Evolutionary conservation across 2,113 vertebrate species (phyloP).

Genomic region (Lota lota): DNA sequence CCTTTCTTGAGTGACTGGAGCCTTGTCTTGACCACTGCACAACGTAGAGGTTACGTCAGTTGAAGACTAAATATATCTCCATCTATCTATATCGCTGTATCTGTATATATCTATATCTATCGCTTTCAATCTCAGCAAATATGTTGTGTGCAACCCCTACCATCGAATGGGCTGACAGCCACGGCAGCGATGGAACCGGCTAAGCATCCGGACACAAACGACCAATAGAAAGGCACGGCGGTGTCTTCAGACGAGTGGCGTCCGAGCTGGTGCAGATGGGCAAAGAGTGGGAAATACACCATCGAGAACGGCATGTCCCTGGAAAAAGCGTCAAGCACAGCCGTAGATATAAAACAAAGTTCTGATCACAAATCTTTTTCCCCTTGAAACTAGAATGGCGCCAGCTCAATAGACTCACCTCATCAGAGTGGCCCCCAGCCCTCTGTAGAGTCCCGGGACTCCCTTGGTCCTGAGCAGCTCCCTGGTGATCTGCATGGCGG

Average conservation of each 20-base stretch:
- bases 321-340: background rate
- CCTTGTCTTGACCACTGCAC: constrained; percentile 79
- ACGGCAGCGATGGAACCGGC: constrained; percentile 72
- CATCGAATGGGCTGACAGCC: constrained; percentile 80
- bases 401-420: constrained; percentile 53
- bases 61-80: no score
- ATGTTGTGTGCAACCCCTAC: constrained; percentile 47
- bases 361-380: background rate
- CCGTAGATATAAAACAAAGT: background rate
- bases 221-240: constrained; percentile 77
- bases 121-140: no score
- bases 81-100: no score
- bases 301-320: constrained; percentile 83
- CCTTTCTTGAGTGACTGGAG: constrained; percentile 78
- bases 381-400: no score
- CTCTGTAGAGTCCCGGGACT: constrained; percentile 75
- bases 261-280: constrained; percentile 77
- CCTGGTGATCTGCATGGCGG: constrained; percentile 74
- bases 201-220: constrained; percentile 75
- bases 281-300: constrained; percentile 81
- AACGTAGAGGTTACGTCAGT: no score
- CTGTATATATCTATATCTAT: no score
- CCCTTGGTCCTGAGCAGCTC: constrained; percentile 76
- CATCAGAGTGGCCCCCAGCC: constrained; percentile 78
- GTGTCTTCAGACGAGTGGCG: constrained; percentile 53